A percentile compares a stretch with the other conserved stretches of the same genome.
These are phyloP conservation scores for Idaea aversata DNA, from an alignment of 2,888 invertebrate genomes.

Conservation along the genomic window DNA sequence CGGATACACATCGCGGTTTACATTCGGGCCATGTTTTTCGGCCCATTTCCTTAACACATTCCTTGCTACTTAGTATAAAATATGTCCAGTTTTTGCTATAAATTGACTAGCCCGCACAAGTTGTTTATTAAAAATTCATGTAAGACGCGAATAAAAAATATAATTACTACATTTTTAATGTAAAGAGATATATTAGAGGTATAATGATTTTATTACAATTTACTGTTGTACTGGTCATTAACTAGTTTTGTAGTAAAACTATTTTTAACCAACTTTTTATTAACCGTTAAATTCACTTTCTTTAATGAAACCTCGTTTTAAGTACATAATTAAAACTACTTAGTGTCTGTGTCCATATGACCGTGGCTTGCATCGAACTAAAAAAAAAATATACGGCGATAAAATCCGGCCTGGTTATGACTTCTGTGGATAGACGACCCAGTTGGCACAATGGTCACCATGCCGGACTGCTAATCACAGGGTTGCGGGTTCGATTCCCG, in stretches of 20 bases:
- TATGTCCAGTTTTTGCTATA: not conserved
- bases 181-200: not conserved
- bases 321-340: no score
- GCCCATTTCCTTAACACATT: not conserved
- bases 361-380: no score
- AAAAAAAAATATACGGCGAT: no score
- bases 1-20: no score
- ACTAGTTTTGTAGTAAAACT: not conserved
- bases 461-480: no score
- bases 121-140: conserved; percentile 2
- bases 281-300: not conserved
- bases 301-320: not conserved
- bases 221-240: not conserved
- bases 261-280: not conserved
- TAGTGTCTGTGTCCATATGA: no score
- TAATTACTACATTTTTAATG: not conserved
- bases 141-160: conserved; percentile 1
- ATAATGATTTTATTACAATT: not conserved
- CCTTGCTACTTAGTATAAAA: not conserved
- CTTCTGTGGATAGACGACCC: no score
- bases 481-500: no score
- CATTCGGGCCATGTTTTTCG: no score
- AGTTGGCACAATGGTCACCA: no score
- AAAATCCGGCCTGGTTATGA: no score
- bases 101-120: conserved; percentile 15